A percentile compares a stretch with the other conserved stretches of the same genome.
These are phyloP conservation scores for Palythoa caribaeorum DNA, from an alignment of 92 coral and sea anemone species.

Conservation along the genomic window DNA sequence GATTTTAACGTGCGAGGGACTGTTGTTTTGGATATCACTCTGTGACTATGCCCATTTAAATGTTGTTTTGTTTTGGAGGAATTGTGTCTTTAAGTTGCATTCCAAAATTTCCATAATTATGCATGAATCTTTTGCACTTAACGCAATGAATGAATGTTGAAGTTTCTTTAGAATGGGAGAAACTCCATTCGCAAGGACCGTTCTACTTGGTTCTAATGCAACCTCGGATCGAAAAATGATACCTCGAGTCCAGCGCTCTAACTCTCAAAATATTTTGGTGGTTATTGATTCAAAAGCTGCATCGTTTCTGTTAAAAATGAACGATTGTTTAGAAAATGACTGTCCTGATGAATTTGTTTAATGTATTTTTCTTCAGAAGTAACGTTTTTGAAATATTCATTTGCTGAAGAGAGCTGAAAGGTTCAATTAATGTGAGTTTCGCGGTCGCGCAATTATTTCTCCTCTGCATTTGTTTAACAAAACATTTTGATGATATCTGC, in stretches of 20 bases:
- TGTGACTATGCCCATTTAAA: conserved; percentile 48
- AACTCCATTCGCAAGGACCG: background rate
- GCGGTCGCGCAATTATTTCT: conserved; percentile 6
- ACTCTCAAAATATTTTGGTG: background rate
- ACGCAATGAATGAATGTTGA: conserved; percentile 4
- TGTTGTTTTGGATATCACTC: conserved; percentile 44
- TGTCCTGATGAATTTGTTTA: background rate
- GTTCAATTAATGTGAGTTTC: background rate
- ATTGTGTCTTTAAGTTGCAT: conserved; percentile 68
- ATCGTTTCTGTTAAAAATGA: conserved; percentile 26
- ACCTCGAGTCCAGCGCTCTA: conserved; percentile 24
- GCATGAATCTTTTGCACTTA: conserved; percentile 20
- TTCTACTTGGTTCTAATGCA: background rate
- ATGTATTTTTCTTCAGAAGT: background rate
- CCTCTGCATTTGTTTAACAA: background rate
- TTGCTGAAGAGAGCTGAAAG: conserved; percentile 48
- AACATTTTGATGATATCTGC: conserved; percentile 25
- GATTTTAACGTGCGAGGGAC: conserved; percentile 20
- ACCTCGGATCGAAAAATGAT: conserved; percentile 29
- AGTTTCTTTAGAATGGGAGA: background rate
- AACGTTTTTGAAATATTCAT: background rate
- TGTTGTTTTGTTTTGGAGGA: conserved; percentile 65
- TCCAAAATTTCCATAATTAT: conserved; percentile 54
- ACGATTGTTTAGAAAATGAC: background rate
- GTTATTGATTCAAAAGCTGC: conserved; percentile 17